Evolutionary conservation across 2,888 invertebrate species (phyloP).

Genomic region (Pollenia amentaria): DNA sequence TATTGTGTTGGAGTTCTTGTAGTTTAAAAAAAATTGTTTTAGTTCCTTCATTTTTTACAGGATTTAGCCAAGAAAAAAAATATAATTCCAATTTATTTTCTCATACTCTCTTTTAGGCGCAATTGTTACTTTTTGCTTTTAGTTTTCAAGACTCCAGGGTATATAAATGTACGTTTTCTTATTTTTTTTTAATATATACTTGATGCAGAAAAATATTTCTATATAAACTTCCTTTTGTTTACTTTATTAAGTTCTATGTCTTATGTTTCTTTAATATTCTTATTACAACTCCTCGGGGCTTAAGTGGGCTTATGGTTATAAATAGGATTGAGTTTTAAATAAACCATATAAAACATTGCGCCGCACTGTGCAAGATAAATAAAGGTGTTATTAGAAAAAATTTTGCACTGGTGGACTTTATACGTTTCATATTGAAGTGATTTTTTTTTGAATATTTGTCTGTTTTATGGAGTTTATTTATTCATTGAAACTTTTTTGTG

Average conservation of each 20-base stretch:
- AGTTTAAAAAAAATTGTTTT: not conserved
- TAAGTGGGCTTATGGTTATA: constrained; percentile 9
- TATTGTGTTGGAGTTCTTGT: too few species aligned
- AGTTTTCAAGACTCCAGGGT: constrained; percentile 1
- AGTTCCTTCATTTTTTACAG: not conserved
- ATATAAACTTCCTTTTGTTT: not conserved
- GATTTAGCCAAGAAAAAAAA: not conserved
- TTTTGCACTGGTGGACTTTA: not conserved
- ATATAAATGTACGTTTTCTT: not conserved
- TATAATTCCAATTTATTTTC: constrained; percentile 31
- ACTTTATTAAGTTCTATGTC: not conserved
- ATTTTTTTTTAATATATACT: not conserved
- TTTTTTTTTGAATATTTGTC: constrained; percentile 8
- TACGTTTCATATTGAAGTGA: not conserved
- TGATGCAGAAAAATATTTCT: not conserved
- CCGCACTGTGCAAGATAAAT: not conserved
- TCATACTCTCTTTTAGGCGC: constrained; percentile 5
- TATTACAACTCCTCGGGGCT: constrained; percentile 24
- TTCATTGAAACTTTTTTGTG: constrained; percentile 8
- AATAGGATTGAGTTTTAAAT: not conserved
- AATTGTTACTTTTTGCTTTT: constrained; percentile 12
- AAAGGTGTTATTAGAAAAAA: constrained; percentile 24
- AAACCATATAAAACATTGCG: not conserved
- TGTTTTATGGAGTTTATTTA: constrained; percentile 3
- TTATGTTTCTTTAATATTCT: constrained; percentile 19